Conservation (phyloP, 2,888 invertebrate species). For the Pasiphila rectangulata region DNA sequence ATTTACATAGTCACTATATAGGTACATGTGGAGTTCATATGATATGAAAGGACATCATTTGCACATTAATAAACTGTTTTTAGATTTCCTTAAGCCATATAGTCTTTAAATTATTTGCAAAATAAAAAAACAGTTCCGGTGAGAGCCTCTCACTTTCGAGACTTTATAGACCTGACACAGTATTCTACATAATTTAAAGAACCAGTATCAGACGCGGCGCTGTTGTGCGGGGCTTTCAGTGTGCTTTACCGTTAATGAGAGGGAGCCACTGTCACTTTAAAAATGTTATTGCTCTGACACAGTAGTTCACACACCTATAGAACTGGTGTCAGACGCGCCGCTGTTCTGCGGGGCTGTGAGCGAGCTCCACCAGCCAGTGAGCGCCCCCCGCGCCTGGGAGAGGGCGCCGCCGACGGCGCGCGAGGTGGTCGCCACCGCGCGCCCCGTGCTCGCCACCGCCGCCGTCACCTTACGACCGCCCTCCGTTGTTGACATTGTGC, state of each 20-base stretch:
- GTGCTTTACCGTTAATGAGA: no score
- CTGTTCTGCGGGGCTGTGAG: conserved; percentile 54
- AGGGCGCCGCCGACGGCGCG: conserved; percentile 87
- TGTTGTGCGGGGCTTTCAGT: conserved; percentile 52
- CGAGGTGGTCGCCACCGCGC: conserved; percentile 86
- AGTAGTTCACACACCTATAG: conserved; percentile 21
- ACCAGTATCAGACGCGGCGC: conserved; percentile 27
- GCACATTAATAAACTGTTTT: no score
- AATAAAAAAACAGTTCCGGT: no score
- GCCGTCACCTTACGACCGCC: conserved; percentile 96
- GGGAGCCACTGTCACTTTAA: conserved; percentile 86
- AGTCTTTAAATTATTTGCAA: no score
- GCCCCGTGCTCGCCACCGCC: conserved; percentile 94
- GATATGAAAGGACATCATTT: no score
- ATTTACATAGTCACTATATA: no score
- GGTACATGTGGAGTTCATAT: no score
- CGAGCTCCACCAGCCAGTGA: conserved; percentile 91
- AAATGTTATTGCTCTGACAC: no score
- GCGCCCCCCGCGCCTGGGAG: conserved; percentile 92
- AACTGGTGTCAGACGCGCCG: conserved; percentile 27
- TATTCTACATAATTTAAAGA: conserved; percentile 21
- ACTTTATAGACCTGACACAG: neutral
- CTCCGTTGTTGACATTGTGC: conserved; percentile 96
- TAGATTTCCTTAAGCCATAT: no score
- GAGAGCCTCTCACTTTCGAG: no score